Evolutionary conservation across 37 sponge, comb jelly and placozoan species (phyloP).

Genomic region (Eunapius fragilis): DNA sequence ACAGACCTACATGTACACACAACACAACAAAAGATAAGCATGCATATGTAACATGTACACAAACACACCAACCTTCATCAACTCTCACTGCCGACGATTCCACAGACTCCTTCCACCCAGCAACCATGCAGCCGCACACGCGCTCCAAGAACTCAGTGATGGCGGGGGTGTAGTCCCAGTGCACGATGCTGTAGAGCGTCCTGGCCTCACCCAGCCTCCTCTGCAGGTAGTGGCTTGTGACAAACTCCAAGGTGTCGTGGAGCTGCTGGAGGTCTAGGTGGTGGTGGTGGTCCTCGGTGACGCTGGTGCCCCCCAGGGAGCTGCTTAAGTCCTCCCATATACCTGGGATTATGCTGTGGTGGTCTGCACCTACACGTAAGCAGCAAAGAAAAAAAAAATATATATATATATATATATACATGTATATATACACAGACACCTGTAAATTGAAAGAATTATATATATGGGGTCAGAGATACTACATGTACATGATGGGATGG

Average conservation of each 20-base stretch:
- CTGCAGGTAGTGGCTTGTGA: slow-evolving; percentile 35
- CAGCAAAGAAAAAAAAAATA: too few species aligned
- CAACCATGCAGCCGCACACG: slow-evolving; percentile 26
- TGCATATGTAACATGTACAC: too few species aligned
- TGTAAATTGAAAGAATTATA: too few species aligned
- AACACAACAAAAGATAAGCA: too few species aligned
- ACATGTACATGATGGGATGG: too few species aligned
- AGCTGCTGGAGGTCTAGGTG: slow-evolving; percentile 37
- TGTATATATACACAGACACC: not conserved
- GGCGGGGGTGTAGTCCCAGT: slow-evolving; percentile 27
- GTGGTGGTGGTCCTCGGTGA: not conserved
- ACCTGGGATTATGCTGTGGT: not conserved
- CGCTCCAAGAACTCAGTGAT: slow-evolving; percentile 20
- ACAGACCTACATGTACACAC: too few species aligned
- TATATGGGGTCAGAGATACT: too few species aligned
- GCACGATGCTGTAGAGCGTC: slow-evolving; percentile 23
- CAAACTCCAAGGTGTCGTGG: slow-evolving; percentile 23
- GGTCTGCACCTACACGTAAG: slow-evolving; percentile 32
- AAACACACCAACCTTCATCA: slow-evolving; percentile 5
- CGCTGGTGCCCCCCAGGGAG: not conserved
- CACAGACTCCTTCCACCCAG: slow-evolving; percentile 35
- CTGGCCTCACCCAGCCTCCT: not conserved
- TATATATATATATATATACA: not conserved
- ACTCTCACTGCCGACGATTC: not conserved
- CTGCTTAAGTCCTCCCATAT: slow-evolving; percentile 28